Base-by-base conservation (phyloP, 2,888 invertebrate genomes). In the Diarsia dahlii region DNA sequence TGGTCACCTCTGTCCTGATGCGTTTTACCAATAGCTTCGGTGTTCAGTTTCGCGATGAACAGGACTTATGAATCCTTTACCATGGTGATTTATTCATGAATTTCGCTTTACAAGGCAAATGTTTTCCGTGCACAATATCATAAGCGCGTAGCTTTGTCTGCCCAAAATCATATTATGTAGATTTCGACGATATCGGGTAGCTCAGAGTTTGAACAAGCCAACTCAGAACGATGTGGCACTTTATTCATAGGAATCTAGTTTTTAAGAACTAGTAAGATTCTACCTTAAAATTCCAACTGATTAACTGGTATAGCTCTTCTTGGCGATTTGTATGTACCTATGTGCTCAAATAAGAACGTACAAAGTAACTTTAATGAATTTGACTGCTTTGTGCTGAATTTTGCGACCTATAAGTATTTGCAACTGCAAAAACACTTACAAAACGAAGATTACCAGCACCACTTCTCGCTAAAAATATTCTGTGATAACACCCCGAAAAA, bases 31-130 rank as follows among this genome's bases (percentile, higher is more conserved):
- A 48, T n/a, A 45, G 13, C 9, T 56, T 52, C 15, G 13, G n/a
- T 15, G 50, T 67, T 34, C 12, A 67, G 50, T 66, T 62, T 62
- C 39, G 52, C 18, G 13, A 46, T 46, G n/a, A 58, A 68, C 64
- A 75, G 65, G 34, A 50, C 50, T 66, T 76, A 82, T 54, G 65
- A 60, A 74, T 65, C 71, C 68, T 68, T 71, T 71, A 54, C 54
- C 63, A 84, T 70, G 69, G 84, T 63, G 69, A 84, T 80, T 67
- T 73, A 81, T 80, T 80, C 71, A 84, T 84, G 79, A 68, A 84
- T 71, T 79, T 68, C 48, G 58, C 63, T 80, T 56, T 54, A 67
- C 79, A 60, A 68, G 46, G 84, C 71, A 70, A 83, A 62, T 71
- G 58, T 71, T 80, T 80, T 80, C 65, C 68, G 62, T 78, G 84